A percentile compares a stretch with the other conserved stretches of the same genome.
phyloP scores from a whole-genome alignment of 2,888 invertebrate species.

The Girardia tigrina region DNA sequence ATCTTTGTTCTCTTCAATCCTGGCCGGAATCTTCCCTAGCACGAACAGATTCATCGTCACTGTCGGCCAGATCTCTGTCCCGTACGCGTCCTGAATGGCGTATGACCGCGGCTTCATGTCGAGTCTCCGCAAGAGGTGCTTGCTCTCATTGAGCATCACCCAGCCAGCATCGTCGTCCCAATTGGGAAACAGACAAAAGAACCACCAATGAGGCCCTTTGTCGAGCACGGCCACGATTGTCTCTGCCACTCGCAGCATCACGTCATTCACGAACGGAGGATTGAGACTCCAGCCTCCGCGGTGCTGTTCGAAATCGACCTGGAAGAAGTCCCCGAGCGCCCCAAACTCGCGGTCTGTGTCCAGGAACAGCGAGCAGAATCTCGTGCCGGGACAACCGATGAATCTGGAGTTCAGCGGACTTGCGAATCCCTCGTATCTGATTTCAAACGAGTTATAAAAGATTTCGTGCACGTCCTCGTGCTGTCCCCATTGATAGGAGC shows the following conservation, averaged over 20 bases:
- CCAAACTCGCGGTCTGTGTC: slow-evolving; percentile 27
- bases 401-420: slow-evolving; percentile 30
- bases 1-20: too few relatives aligned
- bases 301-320: slow-evolving; percentile 25
- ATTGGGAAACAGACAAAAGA: slow-evolving; percentile 27
- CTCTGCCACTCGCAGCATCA: slow-evolving; percentile 20
- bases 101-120: neutral
- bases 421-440: slow-evolving; percentile 31
- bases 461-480: slow-evolving; percentile 5
- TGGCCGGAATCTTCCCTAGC: slow-evolving; percentile 4
- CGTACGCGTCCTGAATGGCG: slow-evolving; percentile 26
- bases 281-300: slow-evolving; percentile 27
- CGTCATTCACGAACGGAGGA: slow-evolving; percentile 21
- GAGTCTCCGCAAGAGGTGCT: neutral
- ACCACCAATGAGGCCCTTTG: neutral
- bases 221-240: neutral
- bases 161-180: slow-evolving; percentile 29
- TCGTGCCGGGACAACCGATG: neutral
- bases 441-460: neutral
- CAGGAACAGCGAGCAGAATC: slow-evolving; percentile 24
- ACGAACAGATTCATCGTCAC: slow-evolving; percentile 24
- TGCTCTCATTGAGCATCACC: neutral
- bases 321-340: slow-evolving; percentile 28
- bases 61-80: neutral
- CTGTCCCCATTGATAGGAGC: slow-evolving; percentile 31